A percentile compares a stretch with the other conserved stretches of the same genome.
These are phyloP conservation scores for Andinoacara biseriatus DNA, from an alignment of 2,113 vertebrate species.

Conservation along the genomic window DNA sequence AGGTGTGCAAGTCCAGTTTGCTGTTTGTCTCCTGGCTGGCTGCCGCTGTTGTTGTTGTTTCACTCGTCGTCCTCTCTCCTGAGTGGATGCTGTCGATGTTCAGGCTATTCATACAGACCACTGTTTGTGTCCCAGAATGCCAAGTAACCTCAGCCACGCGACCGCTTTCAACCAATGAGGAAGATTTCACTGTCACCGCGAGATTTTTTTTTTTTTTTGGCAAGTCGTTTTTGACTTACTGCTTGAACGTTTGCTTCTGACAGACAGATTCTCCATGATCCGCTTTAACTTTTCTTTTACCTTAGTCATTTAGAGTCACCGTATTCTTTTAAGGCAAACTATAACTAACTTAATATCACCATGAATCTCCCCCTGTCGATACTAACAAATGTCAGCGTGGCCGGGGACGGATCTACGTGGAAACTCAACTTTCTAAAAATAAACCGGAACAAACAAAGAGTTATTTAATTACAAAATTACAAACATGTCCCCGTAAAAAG, in stretches of 20 bases:
- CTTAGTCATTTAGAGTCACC: background rate
- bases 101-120: constrained; percentile 56
- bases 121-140: constrained; percentile 85
- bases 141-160: constrained; percentile 70
- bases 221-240: constrained; percentile 10
- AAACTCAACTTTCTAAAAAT: background rate
- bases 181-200: constrained; percentile 53
- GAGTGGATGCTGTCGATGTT: constrained; percentile 39
- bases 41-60: background rate
- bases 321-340: background rate
- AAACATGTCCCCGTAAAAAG: background rate
- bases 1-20: background rate
- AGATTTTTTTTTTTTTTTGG: constrained; percentile 16
- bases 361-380: background rate
- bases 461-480: background rate
- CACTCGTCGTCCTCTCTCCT: background rate
- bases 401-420: background rate
- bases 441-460: background rate
- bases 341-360: background rate
- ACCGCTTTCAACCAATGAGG: constrained; percentile 51
- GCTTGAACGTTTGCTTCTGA: background rate
- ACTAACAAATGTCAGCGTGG: background rate
- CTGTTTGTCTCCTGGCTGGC: background rate
- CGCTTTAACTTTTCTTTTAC: background rate
- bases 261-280: background rate